Conservation (phyloP, 1,140 invertebrate genomes). For the Pentalonia nigronervosa region DNA sequence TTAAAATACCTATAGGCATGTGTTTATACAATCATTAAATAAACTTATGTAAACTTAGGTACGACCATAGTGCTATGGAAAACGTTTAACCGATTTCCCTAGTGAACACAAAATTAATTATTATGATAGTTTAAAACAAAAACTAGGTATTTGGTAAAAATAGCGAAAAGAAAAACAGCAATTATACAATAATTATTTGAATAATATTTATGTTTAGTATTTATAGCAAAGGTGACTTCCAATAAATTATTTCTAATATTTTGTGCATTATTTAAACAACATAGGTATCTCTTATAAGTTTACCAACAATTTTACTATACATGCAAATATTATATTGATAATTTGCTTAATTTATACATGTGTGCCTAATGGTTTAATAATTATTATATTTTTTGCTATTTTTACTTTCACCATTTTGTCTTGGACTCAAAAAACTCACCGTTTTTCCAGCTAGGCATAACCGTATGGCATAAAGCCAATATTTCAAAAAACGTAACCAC, state of each 20-base stretch:
- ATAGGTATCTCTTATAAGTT: too few relatives aligned
- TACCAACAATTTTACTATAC: too few relatives aligned
- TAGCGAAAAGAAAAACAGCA: background rate
- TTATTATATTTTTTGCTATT: background rate
- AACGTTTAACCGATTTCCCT: background rate
- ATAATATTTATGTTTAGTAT: background rate
- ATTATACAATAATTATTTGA: background rate
- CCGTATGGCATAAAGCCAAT: conserved; percentile 91
- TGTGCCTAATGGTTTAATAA: background rate
- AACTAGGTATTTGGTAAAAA: background rate
- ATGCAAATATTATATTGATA: background rate
- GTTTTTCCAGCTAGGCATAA: conserved; percentile 93
- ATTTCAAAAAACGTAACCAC: conserved; percentile 81
- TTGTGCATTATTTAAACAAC: too few relatives aligned
- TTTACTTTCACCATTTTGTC: background rate
- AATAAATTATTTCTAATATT: background rate
- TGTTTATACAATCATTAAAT: background rate
- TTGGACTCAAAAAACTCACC: conserved; percentile 66
- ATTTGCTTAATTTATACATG: too few relatives aligned
- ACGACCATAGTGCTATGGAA: background rate
- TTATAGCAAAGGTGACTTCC: background rate
- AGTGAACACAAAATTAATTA: background rate
- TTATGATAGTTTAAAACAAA: background rate
- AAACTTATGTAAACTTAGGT: background rate
- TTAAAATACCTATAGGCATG: conserved; percentile 68